Conservation (phyloP, 2,113 vertebrate genomes). For the Bothrops jararaca region DNA sequence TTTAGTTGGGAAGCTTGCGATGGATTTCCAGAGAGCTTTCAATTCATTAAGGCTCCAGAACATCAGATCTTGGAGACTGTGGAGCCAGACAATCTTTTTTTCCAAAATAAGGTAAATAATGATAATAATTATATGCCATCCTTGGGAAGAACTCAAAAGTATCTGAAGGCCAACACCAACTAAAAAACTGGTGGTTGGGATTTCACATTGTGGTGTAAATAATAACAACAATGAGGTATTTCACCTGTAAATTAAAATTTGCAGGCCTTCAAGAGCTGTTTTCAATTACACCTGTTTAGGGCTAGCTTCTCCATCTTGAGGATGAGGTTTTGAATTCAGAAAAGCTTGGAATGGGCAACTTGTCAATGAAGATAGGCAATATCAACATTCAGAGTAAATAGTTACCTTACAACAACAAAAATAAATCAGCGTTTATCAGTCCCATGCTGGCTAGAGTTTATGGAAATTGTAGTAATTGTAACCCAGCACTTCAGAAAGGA, state of each 20-base stretch:
- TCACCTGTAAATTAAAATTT: neutral
- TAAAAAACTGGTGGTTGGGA: neutral
- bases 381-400: neutral
- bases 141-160: neutral
- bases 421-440: neutral
- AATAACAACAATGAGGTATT: neutral
- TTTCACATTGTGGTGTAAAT: neutral
- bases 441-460: neutral
- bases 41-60: neutral
- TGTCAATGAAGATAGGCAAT: neutral
- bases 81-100: slow-evolving; percentile 40
- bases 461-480: neutral
- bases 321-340: neutral
- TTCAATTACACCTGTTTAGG: too few species aligned
- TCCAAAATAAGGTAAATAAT: slow-evolving; percentile 48
- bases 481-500: neutral
- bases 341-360: neutral
- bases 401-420: neutral
- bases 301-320: neutral
- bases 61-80: slow-evolving; percentile 42
- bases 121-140: neutral
- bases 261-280: neutral
- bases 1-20: slow-evolving; percentile 55
- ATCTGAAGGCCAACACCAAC: neutral
- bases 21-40: slow-evolving; percentile 40